Conservation (phyloP, 1,140 invertebrate genomes). For the Dryas iulia region DNA sequence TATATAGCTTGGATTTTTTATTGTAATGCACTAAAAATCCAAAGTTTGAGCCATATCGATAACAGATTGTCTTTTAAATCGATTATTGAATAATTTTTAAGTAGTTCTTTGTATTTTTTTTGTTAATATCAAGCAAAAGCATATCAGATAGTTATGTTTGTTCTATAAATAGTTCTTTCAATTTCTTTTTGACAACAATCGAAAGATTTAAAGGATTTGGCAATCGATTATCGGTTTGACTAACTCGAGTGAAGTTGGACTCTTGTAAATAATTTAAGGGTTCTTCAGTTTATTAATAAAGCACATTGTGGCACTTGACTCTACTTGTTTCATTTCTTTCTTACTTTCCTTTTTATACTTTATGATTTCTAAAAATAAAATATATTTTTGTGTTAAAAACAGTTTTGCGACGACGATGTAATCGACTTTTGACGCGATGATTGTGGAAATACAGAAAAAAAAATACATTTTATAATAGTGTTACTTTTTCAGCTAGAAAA, state of each 20-base stretch:
- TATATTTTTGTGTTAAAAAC: background rate
- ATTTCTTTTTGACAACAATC: background rate
- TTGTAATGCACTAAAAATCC: background rate
- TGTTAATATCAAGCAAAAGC: background rate
- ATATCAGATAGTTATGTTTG: background rate
- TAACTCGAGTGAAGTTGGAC: slow-evolving; percentile 20
- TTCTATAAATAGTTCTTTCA: background rate
- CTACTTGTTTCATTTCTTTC: slow-evolving; percentile 41
- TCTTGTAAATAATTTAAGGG: slow-evolving; percentile 54
- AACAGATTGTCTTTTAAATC: background rate
- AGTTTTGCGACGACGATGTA: background rate
- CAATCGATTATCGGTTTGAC: slow-evolving; percentile 12
- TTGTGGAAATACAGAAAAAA: no score
- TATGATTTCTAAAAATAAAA: background rate
- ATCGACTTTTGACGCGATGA: no score
- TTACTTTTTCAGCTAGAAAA: no score
- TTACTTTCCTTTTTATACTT: background rate
- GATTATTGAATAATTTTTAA: background rate
- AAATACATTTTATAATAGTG: no score
- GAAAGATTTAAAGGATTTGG: background rate
- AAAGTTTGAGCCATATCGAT: background rate
- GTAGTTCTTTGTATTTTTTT: background rate
- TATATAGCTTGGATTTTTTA: background rate
- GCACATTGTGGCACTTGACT: slow-evolving; percentile 60
- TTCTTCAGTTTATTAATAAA: slow-evolving; percentile 61